These are phyloP conservation scores for Sinelater perroti DNA, from an alignment of 2,888 invertebrate species.

Conservation along the genomic window DNA sequence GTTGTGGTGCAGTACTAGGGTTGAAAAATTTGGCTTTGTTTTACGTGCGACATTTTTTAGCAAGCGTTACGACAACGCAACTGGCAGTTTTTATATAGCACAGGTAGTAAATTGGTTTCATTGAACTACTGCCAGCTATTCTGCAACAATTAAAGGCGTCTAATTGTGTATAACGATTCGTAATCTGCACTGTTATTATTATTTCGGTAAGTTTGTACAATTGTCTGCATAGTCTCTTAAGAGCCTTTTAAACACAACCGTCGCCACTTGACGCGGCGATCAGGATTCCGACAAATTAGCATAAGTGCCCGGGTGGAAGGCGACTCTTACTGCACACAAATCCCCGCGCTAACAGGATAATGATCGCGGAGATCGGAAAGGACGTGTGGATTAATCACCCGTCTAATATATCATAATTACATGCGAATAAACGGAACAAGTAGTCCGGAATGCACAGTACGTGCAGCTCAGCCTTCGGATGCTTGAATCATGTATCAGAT, in stretches of 20 bases:
- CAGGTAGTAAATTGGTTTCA: too few species aligned
- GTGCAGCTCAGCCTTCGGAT: conserved; percentile 43
- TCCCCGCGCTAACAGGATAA: conserved; percentile 39
- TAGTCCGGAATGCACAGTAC: conserved; percentile 43
- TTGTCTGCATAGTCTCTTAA: background rate
- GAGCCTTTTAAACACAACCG: too few species aligned
- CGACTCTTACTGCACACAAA: conserved; percentile 22
- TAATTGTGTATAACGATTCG: too few species aligned
- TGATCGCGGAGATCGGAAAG: conserved; percentile 40
- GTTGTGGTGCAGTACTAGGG: too few species aligned
- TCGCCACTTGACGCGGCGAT: background rate
- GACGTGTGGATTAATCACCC: conserved; percentile 45
- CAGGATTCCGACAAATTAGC: conserved; percentile 18
- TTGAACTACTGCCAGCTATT: too few species aligned
- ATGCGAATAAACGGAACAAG: conserved; percentile 42
- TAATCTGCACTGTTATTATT: background rate
- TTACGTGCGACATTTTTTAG: too few species aligned
- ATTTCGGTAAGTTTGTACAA: background rate
- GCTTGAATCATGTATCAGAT: conserved; percentile 42
- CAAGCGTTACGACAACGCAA: too few species aligned
- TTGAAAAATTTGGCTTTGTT: too few species aligned
- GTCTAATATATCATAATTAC: conserved; percentile 47
- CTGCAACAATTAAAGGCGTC: too few species aligned
- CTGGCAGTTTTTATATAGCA: too few species aligned
- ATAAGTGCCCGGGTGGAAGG: conserved; percentile 12